Evolutionary conservation across 1,140 invertebrate species (phyloP).

Genomic region (Cydia fagiglandana): DNA sequence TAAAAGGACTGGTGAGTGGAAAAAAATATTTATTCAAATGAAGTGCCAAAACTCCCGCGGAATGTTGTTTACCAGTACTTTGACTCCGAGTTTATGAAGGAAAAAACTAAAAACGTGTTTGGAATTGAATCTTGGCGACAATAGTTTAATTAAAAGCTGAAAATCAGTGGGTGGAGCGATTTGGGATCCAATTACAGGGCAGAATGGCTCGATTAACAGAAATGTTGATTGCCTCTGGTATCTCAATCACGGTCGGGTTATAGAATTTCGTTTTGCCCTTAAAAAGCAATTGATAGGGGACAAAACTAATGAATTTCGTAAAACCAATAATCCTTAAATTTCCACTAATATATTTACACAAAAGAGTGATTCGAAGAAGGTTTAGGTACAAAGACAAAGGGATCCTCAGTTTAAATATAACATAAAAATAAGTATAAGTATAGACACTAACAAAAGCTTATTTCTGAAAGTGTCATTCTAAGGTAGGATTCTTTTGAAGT

Average conservation of each 20-base stretch:
- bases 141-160: constrained; percentile 27
- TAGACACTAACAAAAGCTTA: too few species aligned
- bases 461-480: too few species aligned
- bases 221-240: constrained; percentile 26
- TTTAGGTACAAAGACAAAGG: too few species aligned
- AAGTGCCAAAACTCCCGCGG: constrained; percentile 60
- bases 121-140: constrained; percentile 4
- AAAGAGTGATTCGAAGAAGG: background rate
- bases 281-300: background rate
- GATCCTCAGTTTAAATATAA: too few species aligned
- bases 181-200: background rate
- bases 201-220: constrained; percentile 29
- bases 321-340: background rate
- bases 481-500: too few species aligned
- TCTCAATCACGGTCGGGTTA: constrained; percentile 15
- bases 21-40: constrained; percentile 58
- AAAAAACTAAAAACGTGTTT: constrained; percentile 19
- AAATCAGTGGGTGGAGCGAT: constrained; percentile 8
- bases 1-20: constrained; percentile 42
- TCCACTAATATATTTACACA: background rate
- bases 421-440: too few species aligned
- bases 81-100: constrained; percentile 27
- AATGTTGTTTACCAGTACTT: constrained; percentile 55
- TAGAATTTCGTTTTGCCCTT: background rate
- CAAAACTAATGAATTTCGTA: background rate